Percentiles rank a stretch among this genome's conserved stretches.
Evolutionary conservation across 1,140 invertebrate species (phyloP).

Genomic region (Anadara kagoshimensis): DNA sequence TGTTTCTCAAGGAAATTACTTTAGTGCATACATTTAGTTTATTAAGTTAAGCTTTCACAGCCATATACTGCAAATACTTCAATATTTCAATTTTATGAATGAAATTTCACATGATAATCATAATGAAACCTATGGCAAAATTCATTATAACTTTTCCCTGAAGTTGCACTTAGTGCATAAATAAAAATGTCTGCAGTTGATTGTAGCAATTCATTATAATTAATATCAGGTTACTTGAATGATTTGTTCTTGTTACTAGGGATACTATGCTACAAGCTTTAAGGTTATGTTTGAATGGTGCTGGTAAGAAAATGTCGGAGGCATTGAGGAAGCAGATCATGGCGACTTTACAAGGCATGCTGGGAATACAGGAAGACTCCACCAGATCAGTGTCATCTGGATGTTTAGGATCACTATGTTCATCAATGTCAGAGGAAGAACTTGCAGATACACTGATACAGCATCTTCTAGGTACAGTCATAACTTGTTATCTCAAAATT

Average conservation of each 20-base stretch:
- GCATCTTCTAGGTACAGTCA: conserved; percentile 84
- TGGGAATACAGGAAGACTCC: conserved; percentile 86
- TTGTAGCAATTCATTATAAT: not conserved
- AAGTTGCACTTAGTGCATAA: no score
- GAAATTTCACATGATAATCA: no score
- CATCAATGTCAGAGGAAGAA: conserved; percentile 84
- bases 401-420: conserved; percentile 88
- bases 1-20: no score
- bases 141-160: no score
- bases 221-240: no score
- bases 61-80: no score
- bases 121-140: no score
- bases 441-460: conserved; percentile 84
- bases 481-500: no score
- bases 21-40: no score
- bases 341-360: conserved; percentile 80
- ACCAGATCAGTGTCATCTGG: conserved; percentile 88
- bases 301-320: conserved; percentile 92
- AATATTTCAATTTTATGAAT: no score
- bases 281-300: conserved; percentile 85
- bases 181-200: not conserved
- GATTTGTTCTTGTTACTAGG: conserved; percentile 70
- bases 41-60: no score
- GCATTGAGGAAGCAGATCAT: conserved; percentile 85
- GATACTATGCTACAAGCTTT: conserved; percentile 95